Evolutionary conservation across 2,113 vertebrate species (phyloP), one percentile per base, ranked within the genome.

Genomic region (Blennius ocellaris): DNA sequence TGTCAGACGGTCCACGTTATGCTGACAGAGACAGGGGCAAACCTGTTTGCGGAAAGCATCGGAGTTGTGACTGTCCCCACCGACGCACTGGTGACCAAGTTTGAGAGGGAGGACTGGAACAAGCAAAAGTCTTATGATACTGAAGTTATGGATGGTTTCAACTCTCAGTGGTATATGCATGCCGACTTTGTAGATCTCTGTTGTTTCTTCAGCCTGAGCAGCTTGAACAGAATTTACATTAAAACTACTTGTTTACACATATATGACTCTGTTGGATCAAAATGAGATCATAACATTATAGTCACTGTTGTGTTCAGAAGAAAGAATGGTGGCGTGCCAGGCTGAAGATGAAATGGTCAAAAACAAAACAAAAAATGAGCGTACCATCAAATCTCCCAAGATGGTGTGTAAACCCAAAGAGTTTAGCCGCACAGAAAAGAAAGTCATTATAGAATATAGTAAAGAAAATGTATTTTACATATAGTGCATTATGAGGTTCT

Each of bases 1-100:
- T 39, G 36, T 38, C 81, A 95, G 94, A 95, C 93, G 3, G 53
- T 85, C 12, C 90, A 94, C 37, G 5, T 85, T 67, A 91, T 94
- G 87, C 44, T 94, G 71, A 92, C 93, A 4, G 85, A 83, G 58
- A 64, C 36, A 84, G 94, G 93, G 8, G 92, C 92, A 1, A 93
- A 92, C 87, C 68, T 76, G 71, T 94, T 94, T 89, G 93, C 93
- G 40, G 88, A 93, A 63, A 89, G 81, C 52, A 80, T 92, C 3
- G 92, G 92, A 7, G n/a, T 92, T 51, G 47, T 39, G 17, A 83
- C 67, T 14, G 84, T 92, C n/a, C 65, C 90, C 47, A 65, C 88
- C 49, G 78, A 93, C 0, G 39, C 63, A 2, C 60, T 95, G 48
- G 91, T 95, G 77, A 88, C 91, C 6, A 85, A 87, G 63, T 56